Conservation (phyloP, 2,113 vertebrate species). For the Caretta caretta region DNA sequence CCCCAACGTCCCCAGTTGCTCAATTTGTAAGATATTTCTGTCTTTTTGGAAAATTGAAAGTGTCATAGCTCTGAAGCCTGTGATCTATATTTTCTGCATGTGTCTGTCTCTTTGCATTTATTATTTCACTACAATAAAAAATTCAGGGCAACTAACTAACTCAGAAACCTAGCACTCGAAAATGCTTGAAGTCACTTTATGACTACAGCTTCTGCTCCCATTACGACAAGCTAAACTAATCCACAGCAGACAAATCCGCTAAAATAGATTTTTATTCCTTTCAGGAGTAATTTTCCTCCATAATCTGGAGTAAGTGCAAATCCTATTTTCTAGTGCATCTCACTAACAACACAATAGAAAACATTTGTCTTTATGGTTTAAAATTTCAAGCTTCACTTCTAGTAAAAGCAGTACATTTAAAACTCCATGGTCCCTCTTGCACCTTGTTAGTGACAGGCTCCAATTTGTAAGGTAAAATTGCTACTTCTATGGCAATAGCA, state of each 20-base stretch:
- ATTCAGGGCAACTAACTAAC: constrained; percentile 46
- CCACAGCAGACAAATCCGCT: neutral
- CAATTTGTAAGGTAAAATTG: neutral
- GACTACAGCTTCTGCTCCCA: neutral
- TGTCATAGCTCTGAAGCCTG: neutral
- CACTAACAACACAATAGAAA: neutral
- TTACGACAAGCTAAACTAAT: neutral
- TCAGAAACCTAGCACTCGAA: neutral
- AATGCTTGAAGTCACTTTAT: neutral
- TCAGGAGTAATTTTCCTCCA: neutral
- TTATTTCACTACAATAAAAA: constrained; percentile 24
- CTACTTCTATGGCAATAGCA: neutral
- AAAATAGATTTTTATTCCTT: constrained; percentile 18
- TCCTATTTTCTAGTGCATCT: neutral
- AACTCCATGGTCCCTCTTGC: neutral
- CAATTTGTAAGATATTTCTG: neutral
- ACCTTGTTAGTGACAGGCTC: neutral
- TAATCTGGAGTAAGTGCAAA: neutral
- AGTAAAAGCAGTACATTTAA: neutral
- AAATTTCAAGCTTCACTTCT: neutral
- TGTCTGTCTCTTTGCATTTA: neutral
- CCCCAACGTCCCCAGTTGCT: neutral
- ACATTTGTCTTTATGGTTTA: neutral
- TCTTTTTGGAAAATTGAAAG: constrained; percentile 1
- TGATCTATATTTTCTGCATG: neutral